Percentiles rank a stretch among this genome's conserved stretches.
Evolutionary conservation across 2,888 invertebrate species (phyloP).

Genomic region (Mesochorus sp.): DNA sequence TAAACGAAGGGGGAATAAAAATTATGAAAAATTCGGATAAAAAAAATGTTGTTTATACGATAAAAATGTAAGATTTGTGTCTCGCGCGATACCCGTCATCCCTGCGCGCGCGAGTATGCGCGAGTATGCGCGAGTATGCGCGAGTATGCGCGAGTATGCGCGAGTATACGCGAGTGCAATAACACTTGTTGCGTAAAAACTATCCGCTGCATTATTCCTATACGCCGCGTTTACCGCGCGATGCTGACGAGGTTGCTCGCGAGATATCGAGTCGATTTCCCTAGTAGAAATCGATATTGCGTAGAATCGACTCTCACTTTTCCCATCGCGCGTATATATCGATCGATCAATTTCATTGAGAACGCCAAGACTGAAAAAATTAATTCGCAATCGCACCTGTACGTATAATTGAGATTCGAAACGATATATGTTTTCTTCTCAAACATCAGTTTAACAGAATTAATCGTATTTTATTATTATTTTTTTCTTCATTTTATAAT

Average conservation of each 20-base stretch:
- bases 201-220: slow-evolving; percentile 62
- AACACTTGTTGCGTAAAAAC: slow-evolving; percentile 56
- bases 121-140: background rate
- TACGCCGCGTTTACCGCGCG: slow-evolving; percentile 46
- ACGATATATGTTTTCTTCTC: background rate
- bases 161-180: background rate
- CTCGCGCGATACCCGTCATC: background rate
- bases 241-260: slow-evolving; percentile 29
- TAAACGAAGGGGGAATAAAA: no score
- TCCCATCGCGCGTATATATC: slow-evolving; percentile 11
- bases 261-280: slow-evolving; percentile 57
- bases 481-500: background rate
- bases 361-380: slow-evolving; percentile 14
- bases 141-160: background rate
- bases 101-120: background rate
- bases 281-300: slow-evolving; percentile 53
- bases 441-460: background rate
- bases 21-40: no score
- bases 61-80: background rate
- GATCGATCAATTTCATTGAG: slow-evolving; percentile 47
- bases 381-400: background rate
- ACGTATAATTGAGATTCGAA: background rate
- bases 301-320: slow-evolving; percentile 57
- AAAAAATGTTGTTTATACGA: background rate
- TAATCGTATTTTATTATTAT: background rate